Percentiles rank a stretch among this genome's conserved stretches.
Conservation (phyloP, 2,113 vertebrate species). For the Sebastes fasciatus region DNA sequence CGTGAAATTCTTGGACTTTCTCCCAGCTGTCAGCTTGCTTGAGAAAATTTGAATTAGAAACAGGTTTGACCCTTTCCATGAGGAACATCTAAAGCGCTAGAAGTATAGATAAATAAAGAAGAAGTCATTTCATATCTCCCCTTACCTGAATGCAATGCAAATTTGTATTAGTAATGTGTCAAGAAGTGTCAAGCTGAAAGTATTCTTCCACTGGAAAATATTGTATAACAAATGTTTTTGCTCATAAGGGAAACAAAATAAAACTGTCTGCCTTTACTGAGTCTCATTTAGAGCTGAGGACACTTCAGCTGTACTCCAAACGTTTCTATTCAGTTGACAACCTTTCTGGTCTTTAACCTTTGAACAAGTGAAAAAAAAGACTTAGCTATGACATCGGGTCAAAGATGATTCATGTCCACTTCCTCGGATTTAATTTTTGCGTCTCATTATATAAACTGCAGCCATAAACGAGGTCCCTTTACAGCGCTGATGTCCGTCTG, state of each 20-base stretch:
- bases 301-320: not conserved
- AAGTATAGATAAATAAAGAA: constrained; percentile 32
- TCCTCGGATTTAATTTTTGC: constrained; percentile 31
- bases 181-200: constrained; percentile 8
- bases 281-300: not conserved
- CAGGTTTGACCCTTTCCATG: constrained; percentile 29
- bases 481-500: constrained; percentile 54
- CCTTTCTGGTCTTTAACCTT: constrained; percentile 8
- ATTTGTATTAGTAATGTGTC: constrained; percentile 32
- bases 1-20: constrained; percentile 20
- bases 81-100: constrained; percentile 19
- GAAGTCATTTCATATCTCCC: constrained; percentile 22
- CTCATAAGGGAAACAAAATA: not conserved
- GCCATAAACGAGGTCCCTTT: constrained; percentile 53
- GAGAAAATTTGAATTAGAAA: constrained; percentile 44
- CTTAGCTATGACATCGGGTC: constrained; percentile 10
- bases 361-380: not conserved
- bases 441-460: constrained; percentile 31
- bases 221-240: constrained; percentile 8
- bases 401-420: constrained; percentile 21
- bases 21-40: constrained; percentile 5
- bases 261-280: not conserved
- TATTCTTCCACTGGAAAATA: constrained; percentile 14
- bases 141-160: constrained; percentile 7
- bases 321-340: constrained; percentile 3